Base-by-base conservation (phyloP, 2,888 invertebrate genomes). In the Dynastes hyllus region DNA sequence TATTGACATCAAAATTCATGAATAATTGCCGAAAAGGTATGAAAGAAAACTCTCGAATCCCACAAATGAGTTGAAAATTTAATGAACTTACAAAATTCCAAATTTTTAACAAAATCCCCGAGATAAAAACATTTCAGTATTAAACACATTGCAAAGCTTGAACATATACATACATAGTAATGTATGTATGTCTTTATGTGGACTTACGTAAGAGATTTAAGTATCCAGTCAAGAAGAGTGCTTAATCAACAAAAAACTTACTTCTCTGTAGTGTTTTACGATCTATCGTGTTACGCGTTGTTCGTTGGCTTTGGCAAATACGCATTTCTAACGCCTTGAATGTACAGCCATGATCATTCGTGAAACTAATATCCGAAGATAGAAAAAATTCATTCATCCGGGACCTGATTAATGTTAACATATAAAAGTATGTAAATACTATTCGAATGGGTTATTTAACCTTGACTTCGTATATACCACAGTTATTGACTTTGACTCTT, bases 401-500 rank as follows among this genome's bases (percentile, higher is more conserved):
- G 32, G 32, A 55, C 29, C 51, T 8, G 53, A 70, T 70, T 70
- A 53, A 70, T 70, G 70, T 40, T 66, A 66, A 16, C 40, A 51
- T 13, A 51, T 29, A 69, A 51, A 71, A 71, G 16, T 16, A 71
- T 53, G 55, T 71, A 71, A 71, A 55, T 50, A 32, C 37, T 71
- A 29, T 37, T 16, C 55, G 22, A 71, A 66, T 66, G 66, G 66
- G 37, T 71, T 70, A 55, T 55, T 55, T 71, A 71, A 71, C 71
- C 71, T 71, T 71, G 71, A 71, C 55, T 71, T 22, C 3, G 71
- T 8, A 16, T 55, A 51, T 70, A n/a, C 66, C 16, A 53, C 32
- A 71, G 71, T 55, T 71, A 71, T 71, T 71, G 71, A 71, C 71
- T 71, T 53, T 71, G 71, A 71, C 71, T 71, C 4, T 71, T 55